phyloP scores from a whole-genome alignment of 2,113 vertebrate genomes.

The Lagenorhynchus albirostris region DNA sequence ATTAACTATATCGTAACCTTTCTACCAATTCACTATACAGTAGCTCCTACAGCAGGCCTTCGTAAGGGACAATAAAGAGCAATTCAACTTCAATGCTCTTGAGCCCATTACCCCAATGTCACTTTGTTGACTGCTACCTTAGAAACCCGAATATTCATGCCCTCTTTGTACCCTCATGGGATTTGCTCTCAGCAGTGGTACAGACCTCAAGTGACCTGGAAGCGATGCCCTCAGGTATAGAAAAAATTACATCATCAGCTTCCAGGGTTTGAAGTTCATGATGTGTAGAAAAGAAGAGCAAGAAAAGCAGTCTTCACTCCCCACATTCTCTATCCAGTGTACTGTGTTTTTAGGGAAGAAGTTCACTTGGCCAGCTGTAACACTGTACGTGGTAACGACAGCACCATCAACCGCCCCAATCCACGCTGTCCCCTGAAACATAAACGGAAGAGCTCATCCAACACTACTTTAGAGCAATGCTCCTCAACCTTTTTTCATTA shows the following conservation, averaged over 20 bases:
- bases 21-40: not conserved
- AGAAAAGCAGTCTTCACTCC: slow-evolving; percentile 78
- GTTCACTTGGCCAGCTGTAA: slow-evolving; percentile 79
- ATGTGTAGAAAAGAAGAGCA: slow-evolving; percentile 81
- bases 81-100: not conserved
- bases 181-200: not conserved
- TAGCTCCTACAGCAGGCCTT: not conserved
- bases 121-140: not conserved
- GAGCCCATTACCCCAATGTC: not conserved
- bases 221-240: slow-evolving; percentile 79
- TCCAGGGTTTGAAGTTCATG: slow-evolving; percentile 82
- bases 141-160: not conserved
- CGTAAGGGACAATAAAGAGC: not conserved
- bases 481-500: not conserved
- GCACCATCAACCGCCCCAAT: slow-evolving; percentile 75
- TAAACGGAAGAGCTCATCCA: not conserved
- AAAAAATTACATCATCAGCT: slow-evolving; percentile 79
- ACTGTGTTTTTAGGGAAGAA: slow-evolving; percentile 80
- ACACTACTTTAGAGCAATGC: not conserved
- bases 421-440: slow-evolving; percentile 78
- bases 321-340: slow-evolving; percentile 81
- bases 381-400: slow-evolving; percentile 70
- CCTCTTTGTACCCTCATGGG: not conserved
- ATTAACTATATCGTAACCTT: not conserved
- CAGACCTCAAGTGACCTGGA: slow-evolving; percentile 78